phyloP scores from a whole-genome alignment of 2,113 vertebrate genomes.

The Smithornis capensis region DNA sequence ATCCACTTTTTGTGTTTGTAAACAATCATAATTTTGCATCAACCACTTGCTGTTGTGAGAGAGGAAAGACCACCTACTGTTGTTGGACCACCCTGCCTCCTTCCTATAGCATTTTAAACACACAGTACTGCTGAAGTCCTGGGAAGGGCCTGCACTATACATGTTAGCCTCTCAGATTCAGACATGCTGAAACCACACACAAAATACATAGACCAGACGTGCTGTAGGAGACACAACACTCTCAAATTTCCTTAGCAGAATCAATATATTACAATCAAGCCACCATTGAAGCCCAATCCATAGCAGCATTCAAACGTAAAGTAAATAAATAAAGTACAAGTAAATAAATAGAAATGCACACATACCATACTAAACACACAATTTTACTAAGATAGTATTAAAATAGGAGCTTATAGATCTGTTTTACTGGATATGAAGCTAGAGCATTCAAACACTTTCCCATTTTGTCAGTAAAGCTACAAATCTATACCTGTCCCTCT shows the following conservation, averaged over 20 bases:
- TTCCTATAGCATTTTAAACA: not conserved
- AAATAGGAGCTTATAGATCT: not conserved
- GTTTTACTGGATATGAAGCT: not conserved
- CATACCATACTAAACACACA: not conserved
- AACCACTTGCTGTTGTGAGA: not conserved
- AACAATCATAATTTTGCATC: slow-evolving; percentile 30
- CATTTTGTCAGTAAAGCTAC: not conserved
- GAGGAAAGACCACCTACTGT: not conserved
- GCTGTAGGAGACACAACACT: not conserved
- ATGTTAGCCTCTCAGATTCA: not conserved
- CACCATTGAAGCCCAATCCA: not conserved
- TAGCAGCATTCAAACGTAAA: not conserved
- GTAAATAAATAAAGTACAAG: not conserved
- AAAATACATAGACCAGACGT: not conserved
- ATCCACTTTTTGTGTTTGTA: slow-evolving; percentile 15
- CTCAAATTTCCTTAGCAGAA: not conserved
- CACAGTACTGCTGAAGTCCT: not conserved
- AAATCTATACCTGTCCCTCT: not conserved
- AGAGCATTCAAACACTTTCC: not conserved
- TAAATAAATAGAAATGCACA: not conserved
- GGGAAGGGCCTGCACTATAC: not conserved
- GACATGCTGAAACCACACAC: not conserved
- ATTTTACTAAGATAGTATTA: not conserved
- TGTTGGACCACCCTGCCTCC: not conserved
- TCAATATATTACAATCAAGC: not conserved